Percentiles rank a stretch among this genome's conserved stretches.
These are phyloP conservation scores for Scaptomyza polygonia DNA, from an alignment of 2,888 invertebrate species.

Conservation along the genomic window DNA sequence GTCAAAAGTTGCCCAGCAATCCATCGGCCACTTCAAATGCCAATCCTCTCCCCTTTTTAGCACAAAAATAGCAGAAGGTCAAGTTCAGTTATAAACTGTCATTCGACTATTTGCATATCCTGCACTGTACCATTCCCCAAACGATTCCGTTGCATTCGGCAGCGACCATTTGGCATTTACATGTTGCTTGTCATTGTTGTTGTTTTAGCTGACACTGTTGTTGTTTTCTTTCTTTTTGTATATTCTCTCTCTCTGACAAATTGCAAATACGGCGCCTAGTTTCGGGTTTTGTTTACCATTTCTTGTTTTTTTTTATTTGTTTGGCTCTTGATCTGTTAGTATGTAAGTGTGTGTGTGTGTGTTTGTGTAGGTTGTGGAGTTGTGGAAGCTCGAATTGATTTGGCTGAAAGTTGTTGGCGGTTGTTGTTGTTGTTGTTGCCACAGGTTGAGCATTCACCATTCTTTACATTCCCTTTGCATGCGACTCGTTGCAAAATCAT, in stretches of 20 bases:
- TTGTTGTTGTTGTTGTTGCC: too few relatives aligned
- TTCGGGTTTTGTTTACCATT: conserved; percentile 44
- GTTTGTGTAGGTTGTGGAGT: conserved; percentile 24
- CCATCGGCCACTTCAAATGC: conserved; percentile 2
- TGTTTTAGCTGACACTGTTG: conserved; percentile 35
- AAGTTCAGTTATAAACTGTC: conserved; percentile 28
- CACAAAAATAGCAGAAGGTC: conserved; percentile 33
- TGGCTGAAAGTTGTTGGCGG: conserved; percentile 60
- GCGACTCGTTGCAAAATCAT: conserved; percentile 57
- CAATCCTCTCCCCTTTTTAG: neutral
- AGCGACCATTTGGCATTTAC: conserved; percentile 47
- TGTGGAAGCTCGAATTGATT: conserved; percentile 74
- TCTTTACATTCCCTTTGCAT: conserved; percentile 19
- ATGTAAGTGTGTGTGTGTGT: conserved; percentile 9
- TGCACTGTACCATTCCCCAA: conserved; percentile 26
- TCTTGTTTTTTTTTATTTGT: conserved; percentile 16
- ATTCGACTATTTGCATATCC: conserved; percentile 53
- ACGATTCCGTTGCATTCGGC: conserved; percentile 3
- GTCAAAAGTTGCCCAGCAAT: conserved; percentile 6
- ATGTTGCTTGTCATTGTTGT: conserved; percentile 35
- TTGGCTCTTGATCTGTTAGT: conserved; percentile 8
- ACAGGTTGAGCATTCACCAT: conserved; percentile 26
- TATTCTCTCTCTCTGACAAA: conserved; percentile 64
- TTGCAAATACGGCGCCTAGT: conserved; percentile 66
- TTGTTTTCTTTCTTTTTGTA: too few relatives aligned